Base-by-base conservation (phyloP, 2,888 invertebrate genomes). In the Erpobdella octoculata region DNA sequence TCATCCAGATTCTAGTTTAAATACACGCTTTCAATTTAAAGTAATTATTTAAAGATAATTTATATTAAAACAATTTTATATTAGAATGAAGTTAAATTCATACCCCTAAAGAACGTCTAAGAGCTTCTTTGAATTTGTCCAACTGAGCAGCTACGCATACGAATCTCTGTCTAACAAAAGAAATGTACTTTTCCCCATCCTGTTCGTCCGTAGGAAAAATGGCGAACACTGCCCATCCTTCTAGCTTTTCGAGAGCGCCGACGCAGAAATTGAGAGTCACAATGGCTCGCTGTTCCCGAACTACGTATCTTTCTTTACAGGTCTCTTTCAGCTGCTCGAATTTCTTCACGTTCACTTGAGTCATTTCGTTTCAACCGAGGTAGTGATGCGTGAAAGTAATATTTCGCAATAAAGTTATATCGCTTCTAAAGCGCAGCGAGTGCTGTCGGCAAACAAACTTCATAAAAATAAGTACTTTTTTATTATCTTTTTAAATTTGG, bases 201-300 rank as follows among this genome's bases (percentile, higher is more conserved):
- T 38, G 28, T 48, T 74, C 74, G 37, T 74, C 74, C 9, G 41
- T 36, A 12, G 74, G 74, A 41, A 74, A 74, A 21, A 74, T 74
- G 37, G 73, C 74, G 65, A 74, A 74, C 33, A 74, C 37, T 12
- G 74, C 74, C 74, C 74, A 74, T n/a, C 61, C 69, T 37, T 70
- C 68, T 21, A 74, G 61, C 61, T 74, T 67, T 58, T 74, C 74
- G 3, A 74, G 70, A n/a, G 70, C 72, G 5, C 64, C 65, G 36
- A 74, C 61, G 46, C 73, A 74, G 61, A 72, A 74, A 28, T 66
- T 59, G 18, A 74, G 61, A 28, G 73, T 71, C n/a, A 59, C 9
- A 8, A 72, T 25, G 35, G 74, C 41, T 12, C 70, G 38, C 28
- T 64, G 38, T 64, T 74, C 73, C 4, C 74, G 53, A 8, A 59